A percentile compares a stretch with the other conserved stretches of the same genome.
phyloP scores from a whole-genome alignment of 2,113 vertebrate species.

The Mus musculus region GRCm39 chr8:127513001-127513500 shows the following conservation, averaged over 20 bases:
- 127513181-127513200: not conserved
- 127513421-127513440: not conserved
- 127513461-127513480: not conserved
- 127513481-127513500: not conserved
- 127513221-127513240: not conserved
- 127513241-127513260: not conserved
- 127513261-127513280: fast-evolving
- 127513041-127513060: not conserved
- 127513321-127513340: constrained; percentile 14
- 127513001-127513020: not conserved
- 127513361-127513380: constrained; percentile 57
- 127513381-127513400: constrained; percentile 24
- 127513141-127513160: not conserved
- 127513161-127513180: not conserved
- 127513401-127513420: constrained; percentile 24
- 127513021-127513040: not conserved
- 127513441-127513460: not conserved
- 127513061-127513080: not conserved
- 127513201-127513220: too few relatives aligned
- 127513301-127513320: not conserved
- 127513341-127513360: constrained; percentile 50
- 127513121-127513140: not conserved
- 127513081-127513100: not conserved
- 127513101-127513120: not conserved
- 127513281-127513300: fast-evolving